These are phyloP conservation scores for Hartigia nigra DNA, from an alignment of 2,888 invertebrate genomes.

Conservation along the genomic window DNA sequence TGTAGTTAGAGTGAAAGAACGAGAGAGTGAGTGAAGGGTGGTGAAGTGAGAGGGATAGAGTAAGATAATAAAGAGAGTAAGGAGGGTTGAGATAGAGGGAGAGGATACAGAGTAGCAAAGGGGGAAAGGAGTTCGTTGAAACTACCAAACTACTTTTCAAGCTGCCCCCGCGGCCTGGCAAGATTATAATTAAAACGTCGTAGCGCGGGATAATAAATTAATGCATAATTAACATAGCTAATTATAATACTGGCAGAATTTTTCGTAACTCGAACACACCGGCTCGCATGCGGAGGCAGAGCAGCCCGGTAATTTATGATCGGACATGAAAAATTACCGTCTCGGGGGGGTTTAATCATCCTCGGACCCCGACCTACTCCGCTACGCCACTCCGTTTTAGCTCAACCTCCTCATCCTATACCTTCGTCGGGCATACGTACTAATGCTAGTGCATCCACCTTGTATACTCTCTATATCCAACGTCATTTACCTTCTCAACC, in stretches of 20 bases:
- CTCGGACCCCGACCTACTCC: conserved; percentile 46
- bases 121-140: conserved; percentile 33
- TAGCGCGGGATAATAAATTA: conserved; percentile 62
- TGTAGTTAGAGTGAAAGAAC: neutral
- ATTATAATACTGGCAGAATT: conserved; percentile 63
- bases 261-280: conserved; percentile 58
- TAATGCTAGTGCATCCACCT: neutral
- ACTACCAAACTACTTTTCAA: conserved; percentile 62
- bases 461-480: neutral
- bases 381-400: conserved; percentile 12
- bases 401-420: conserved; percentile 28
- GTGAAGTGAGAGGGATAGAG: conserved; percentile 8
- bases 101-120: neutral
- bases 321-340: conserved; percentile 65
- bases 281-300: conserved; percentile 54
- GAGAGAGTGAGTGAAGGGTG: neutral
- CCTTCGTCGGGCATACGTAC: conserved; percentile 19
- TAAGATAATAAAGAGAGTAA: conserved; percentile 18
- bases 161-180: conserved; percentile 54
- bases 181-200: conserved; percentile 65
- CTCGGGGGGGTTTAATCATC: conserved; percentile 63
- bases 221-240: conserved; percentile 66
- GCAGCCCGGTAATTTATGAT: conserved; percentile 62
- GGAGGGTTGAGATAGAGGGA: neutral
- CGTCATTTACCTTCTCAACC: neutral